Conservation (phyloP, 2,113 vertebrate genomes). For the Dryoscopus gambensis region DNA sequence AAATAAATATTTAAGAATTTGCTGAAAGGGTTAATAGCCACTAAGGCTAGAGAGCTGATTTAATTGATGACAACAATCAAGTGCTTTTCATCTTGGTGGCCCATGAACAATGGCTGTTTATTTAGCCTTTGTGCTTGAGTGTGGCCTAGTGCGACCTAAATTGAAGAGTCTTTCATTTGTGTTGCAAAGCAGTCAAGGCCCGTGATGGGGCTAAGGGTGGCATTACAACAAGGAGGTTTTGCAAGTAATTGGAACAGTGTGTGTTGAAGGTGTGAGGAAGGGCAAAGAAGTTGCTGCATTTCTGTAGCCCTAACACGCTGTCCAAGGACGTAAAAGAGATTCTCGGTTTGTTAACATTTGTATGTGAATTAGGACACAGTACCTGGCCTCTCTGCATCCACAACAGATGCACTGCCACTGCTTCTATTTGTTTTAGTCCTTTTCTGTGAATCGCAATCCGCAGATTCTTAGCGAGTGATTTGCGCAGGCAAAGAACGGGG, state of each 20-base stretch:
- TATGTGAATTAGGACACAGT: background rate
- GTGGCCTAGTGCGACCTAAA: slow-evolving; percentile 46
- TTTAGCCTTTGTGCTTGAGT: slow-evolving; percentile 62
- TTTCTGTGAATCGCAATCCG: background rate
- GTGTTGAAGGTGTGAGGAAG: background rate
- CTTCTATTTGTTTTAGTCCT: background rate
- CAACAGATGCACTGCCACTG: background rate
- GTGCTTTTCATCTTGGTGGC: slow-evolving; percentile 54
- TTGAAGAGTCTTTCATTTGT: slow-evolving; percentile 50
- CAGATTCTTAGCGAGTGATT: background rate
- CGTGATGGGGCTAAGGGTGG: slow-evolving; percentile 4
- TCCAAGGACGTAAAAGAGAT: background rate
- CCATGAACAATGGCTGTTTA: slow-evolving; percentile 45
- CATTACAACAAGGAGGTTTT: slow-evolving; percentile 14
- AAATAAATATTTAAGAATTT: slow-evolving; percentile 48
- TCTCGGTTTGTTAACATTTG: background rate
- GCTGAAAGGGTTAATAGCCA: slow-evolving; percentile 40
- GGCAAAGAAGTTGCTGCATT: background rate
- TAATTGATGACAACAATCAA: slow-evolving; percentile 62
- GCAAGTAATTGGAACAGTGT: slow-evolving; percentile 26
- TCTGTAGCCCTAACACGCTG: background rate
- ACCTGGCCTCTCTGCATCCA: background rate
- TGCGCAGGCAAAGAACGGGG: background rate
- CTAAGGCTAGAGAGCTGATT: slow-evolving; percentile 33
- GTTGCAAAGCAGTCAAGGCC: slow-evolving; percentile 52